Conservation (phyloP, 2,113 vertebrate species). For the Cephalopholis sonnerati region DNA sequence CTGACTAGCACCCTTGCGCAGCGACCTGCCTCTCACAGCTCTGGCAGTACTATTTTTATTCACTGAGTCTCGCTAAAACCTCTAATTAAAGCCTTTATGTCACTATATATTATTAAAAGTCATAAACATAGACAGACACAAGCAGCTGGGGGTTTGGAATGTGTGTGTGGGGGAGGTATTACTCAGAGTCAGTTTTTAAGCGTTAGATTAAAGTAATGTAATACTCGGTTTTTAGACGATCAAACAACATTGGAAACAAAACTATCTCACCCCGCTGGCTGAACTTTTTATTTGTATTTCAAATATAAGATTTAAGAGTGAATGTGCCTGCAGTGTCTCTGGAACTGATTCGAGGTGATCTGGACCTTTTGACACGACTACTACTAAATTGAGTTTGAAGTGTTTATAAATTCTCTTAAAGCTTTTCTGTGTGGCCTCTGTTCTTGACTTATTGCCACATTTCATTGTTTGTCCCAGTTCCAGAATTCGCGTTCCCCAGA, state of each 20-base stretch:
- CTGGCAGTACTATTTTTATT: conserved; percentile 73
- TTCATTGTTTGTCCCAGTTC: conserved; percentile 66
- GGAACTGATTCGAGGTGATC: conserved; percentile 77
- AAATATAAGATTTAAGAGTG: conserved; percentile 13
- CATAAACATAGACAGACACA: conserved; percentile 78
- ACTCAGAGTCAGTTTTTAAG: conserved; percentile 28
- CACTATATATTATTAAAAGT: conserved; percentile 81
- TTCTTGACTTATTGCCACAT: conserved; percentile 63
- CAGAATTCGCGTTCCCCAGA: conserved; percentile 27
- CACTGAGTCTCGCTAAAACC: conserved; percentile 49
- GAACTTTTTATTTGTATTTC: conserved; percentile 29
- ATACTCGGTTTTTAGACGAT: conserved; percentile 39
- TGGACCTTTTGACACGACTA: conserved; percentile 71
- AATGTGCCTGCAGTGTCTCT: conserved; percentile 53
- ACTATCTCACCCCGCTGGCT: neutral
- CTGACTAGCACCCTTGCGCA: conserved; percentile 66
- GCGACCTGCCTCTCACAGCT: conserved; percentile 50
- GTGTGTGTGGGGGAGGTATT: conserved; percentile 5
- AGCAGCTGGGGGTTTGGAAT: conserved; percentile 57
- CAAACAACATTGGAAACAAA: conserved; percentile 15
- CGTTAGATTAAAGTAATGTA: conserved; percentile 46
- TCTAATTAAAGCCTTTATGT: conserved; percentile 77
- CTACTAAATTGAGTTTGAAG: conserved; percentile 71
- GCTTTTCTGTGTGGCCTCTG: conserved; percentile 62
- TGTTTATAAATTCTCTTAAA: conserved; percentile 79